Conservation (phyloP, 2,113 vertebrate genomes). For the Tapirus terrestris region DNA sequence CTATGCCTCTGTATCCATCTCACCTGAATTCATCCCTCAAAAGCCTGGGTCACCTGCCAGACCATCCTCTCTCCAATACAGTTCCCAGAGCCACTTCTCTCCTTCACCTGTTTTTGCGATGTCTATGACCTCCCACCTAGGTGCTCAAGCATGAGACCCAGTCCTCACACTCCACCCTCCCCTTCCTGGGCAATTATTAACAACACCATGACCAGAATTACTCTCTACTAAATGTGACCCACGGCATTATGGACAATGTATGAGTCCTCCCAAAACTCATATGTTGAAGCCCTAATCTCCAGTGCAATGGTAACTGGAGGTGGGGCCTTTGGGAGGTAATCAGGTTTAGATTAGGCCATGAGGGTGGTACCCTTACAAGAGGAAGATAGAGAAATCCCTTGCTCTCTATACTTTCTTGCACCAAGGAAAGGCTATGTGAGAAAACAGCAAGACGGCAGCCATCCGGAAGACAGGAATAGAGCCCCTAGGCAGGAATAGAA, state of each 20-base stretch:
- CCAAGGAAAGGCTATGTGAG: not conserved
- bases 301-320: not conserved
- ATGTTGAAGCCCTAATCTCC: not conserved
- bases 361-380: not conserved
- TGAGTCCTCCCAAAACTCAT: not conserved
- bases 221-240: not conserved
- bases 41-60: not conserved
- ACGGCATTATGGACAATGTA: not conserved
- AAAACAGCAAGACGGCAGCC: not conserved
- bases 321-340: not conserved
- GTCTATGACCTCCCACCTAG: not conserved
- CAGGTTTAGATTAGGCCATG: not conserved
- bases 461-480: too few relatives aligned
- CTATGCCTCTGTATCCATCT: not conserved
- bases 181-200: not conserved
- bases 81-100: not conserved
- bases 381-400: not conserved
- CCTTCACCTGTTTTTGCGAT: not conserved
- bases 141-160: not conserved
- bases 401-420: not conserved
- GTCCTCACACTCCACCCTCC: not conserved
- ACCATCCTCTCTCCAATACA: not conserved
- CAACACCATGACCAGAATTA: not conserved
- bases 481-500: not conserved
- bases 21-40: not conserved